Conservation (phyloP, 2,113 vertebrate species). For the Eurypyga helias region DNA sequence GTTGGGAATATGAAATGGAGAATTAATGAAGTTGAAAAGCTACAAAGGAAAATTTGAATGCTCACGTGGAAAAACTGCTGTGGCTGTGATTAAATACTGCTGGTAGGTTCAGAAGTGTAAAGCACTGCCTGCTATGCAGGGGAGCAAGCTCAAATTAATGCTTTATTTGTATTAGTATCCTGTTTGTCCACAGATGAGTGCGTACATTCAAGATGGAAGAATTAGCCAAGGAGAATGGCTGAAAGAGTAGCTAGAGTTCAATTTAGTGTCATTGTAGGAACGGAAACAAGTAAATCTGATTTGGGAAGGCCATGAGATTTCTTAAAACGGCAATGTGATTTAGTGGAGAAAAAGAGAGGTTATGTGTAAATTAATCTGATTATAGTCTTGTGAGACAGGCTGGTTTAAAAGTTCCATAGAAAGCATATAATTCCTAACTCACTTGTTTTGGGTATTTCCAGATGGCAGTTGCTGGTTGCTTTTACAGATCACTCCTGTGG, state of each 20-base stretch:
- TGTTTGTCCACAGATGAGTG: not conserved
- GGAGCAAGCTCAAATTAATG: not conserved
- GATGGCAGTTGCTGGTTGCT: not conserved
- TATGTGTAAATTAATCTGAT: constrained; percentile 17
- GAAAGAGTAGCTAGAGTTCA: not conserved
- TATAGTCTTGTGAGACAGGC: not conserved
- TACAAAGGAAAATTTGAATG: not conserved
- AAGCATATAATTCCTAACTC: not conserved
- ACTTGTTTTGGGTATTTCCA: not conserved
- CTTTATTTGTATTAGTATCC: not conserved
- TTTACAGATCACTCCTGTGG: not conserved
- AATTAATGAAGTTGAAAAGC: not conserved
- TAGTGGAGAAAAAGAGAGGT: not conserved
- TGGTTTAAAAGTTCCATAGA: not conserved
- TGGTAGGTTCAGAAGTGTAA: not conserved
- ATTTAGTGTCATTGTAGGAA: not conserved
- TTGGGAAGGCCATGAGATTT: not conserved
- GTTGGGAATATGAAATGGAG: not conserved
- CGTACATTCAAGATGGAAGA: not conserved
- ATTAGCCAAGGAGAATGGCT: not conserved
- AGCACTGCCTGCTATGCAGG: not conserved
- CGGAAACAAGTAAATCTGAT: not conserved
- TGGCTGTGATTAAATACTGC: not conserved
- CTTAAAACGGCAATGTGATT: constrained; percentile 14
- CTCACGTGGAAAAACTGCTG: not conserved